These are phyloP conservation scores for Merodon equestris DNA, from an alignment of 2,888 invertebrate genomes.

Conservation along the genomic window DNA sequence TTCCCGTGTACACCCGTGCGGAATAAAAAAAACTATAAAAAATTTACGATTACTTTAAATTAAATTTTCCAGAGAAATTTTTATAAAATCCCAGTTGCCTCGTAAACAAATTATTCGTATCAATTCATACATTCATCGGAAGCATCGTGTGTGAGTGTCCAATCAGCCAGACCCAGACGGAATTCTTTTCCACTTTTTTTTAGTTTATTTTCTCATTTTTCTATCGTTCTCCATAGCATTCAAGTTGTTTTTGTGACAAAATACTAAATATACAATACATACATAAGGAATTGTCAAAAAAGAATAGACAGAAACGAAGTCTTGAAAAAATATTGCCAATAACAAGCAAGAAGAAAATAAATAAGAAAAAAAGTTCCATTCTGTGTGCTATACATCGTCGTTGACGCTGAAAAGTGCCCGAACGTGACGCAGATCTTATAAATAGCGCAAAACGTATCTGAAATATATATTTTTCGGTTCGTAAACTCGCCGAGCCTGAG, in stretches of 20 bases:
- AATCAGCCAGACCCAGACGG: constrained; percentile 7
- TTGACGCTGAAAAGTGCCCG: constrained; percentile 21
- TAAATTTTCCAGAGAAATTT: background rate
- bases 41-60: constrained; percentile 19
- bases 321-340: background rate
- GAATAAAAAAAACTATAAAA: constrained; percentile 18
- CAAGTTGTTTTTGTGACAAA: constrained; percentile 31
- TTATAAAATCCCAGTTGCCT: background rate
- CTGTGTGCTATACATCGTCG: constrained; percentile 4
- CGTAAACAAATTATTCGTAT: background rate
- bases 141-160: background rate
- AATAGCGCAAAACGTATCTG: constrained; percentile 65
- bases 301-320: constrained; percentile 5
- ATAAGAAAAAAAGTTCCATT: constrained; percentile 15
- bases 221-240: constrained; percentile 3
- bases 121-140: background rate
- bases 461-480: constrained; percentile 39
- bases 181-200: constrained; percentile 23
- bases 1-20: constrained; percentile 31
- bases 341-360: background rate
- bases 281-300: background rate
- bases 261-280: constrained; percentile 9
- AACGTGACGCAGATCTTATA: constrained; percentile 67
- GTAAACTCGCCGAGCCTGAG: constrained; percentile 48
- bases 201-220: background rate